Base-by-base conservation (phyloP, 2,113 vertebrate species). In the Mus pahari region DNA sequence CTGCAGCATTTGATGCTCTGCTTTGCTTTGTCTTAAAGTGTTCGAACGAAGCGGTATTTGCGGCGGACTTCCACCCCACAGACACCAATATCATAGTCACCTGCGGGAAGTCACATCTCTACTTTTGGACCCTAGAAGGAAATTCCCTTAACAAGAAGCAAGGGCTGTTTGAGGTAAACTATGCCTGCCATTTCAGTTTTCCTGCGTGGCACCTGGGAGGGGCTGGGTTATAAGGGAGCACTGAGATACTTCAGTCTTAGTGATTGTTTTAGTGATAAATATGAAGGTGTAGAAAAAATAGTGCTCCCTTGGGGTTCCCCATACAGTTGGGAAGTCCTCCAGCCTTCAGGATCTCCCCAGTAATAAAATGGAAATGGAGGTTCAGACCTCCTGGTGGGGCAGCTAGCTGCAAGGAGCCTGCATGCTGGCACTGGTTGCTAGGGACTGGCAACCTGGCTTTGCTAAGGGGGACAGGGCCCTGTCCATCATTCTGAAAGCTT, bases 31-130 rank as follows among this genome's bases (percentile, higher is more conserved):
- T 96, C 97, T 95, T 91, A 42, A 98, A 99, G 99, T 99, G 99
- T 97, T 99, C 99, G 93, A 99, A 99, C 4, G 99, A 99, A 97
- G 99, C 99, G 0, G 99, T 99, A 77, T 99, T 99, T 97, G 99
- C 99, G 42, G 98, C 98, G 77, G 99, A 99, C 98, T 99, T 99
- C 98, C 99, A 99, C 97, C 99, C 99, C 60, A 99, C 99, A 33
- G 99, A 99, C 98, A 99, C 99, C 96, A 99, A 99, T 94, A 98
- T 99, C 88, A 99, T 99, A 24, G 99, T 99, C 79, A 99, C 99
- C 22, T 99, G 99, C 89, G 99, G 99, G 74, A 99, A 99, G 96
- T 99, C 99, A 6, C 99, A 99, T 45, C 99, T 99, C 93, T 99
- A 99, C 97, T 99, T 99, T 97, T 99, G 99, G 99, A 99, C 98